A percentile compares a stretch with the other conserved stretches of the same genome.
phyloP scores from a whole-genome alignment of 2,888 invertebrate species.

The Phortica magna region DNA sequence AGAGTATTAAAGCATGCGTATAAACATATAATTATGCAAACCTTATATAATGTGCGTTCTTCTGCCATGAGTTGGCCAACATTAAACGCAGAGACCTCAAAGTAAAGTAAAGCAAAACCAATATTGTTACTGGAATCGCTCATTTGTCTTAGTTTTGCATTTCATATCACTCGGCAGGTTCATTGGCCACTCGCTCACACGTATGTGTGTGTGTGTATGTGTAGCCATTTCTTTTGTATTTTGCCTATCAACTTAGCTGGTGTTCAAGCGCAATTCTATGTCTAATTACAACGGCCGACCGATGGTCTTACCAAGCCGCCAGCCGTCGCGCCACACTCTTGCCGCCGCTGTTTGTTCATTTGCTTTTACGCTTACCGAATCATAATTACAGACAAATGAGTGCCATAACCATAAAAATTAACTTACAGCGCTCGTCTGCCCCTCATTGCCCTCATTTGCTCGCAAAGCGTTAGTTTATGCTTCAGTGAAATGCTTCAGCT shows the following conservation, averaged over 20 bases:
- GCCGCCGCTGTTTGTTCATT: neutral
- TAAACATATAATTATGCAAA: neutral
- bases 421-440: slow-evolving; percentile 49
- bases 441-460: neutral
- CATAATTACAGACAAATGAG: slow-evolving; percentile 69
- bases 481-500: slow-evolving; percentile 62
- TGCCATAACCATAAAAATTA: slow-evolving; percentile 67
- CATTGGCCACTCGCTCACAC: slow-evolving; percentile 55
- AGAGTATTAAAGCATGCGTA: slow-evolving; percentile 1
- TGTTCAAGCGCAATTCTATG: slow-evolving; percentile 48
- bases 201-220: neutral
- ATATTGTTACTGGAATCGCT: slow-evolving; percentile 59
- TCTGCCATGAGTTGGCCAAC: neutral
- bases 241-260: slow-evolving; percentile 29
- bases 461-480: slow-evolving; percentile 52
- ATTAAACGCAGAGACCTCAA: neutral
- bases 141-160: slow-evolving; percentile 9
- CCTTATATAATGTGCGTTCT: no score
- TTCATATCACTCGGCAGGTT: slow-evolving; percentile 45
- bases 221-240: slow-evolving; percentile 9
- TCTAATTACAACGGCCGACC: slow-evolving; percentile 60
- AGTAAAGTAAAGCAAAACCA: slow-evolving; percentile 32
- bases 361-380: slow-evolving; percentile 39
- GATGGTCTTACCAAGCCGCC: slow-evolving; percentile 52
- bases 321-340: slow-evolving; percentile 13